A percentile compares a stretch with the other conserved stretches of the same genome.
Evolutionary conservation across 2,888 invertebrate genomes (phyloP).

Genomic region (Lymantria monacha): DNA sequence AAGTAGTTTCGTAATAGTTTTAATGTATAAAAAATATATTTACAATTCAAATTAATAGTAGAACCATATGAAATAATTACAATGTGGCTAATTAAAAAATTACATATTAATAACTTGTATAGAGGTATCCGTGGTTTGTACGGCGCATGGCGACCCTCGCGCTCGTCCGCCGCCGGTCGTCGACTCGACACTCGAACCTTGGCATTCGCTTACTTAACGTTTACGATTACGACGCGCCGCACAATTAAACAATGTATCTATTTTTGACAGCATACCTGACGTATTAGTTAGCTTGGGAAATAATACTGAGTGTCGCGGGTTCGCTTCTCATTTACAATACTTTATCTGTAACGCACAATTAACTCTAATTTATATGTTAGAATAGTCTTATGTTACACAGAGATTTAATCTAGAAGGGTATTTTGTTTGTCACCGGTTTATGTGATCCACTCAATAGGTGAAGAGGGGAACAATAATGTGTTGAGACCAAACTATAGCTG

Average conservation of each 20-base stretch:
- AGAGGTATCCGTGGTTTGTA: conserved; percentile 13
- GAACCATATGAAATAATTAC: neutral
- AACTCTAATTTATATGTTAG: no score
- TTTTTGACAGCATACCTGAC: neutral
- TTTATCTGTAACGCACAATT: no score
- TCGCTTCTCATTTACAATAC: no score
- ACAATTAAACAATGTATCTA: neutral
- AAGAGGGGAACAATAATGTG: no score
- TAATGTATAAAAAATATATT: neutral
- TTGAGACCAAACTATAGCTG: no score
- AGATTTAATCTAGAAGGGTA: no score
- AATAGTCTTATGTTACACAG: no score
- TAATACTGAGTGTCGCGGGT: no score
- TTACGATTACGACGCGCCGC: neutral
- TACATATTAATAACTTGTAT: neutral
- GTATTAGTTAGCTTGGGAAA: no score
- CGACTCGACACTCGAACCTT: conserved; percentile 52
- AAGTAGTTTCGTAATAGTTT: neutral
- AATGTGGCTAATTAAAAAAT: neutral
- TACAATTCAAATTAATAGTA: neutral
- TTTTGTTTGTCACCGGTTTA: no score
- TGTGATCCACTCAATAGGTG: no score
- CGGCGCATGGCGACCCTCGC: conserved; percentile 40
- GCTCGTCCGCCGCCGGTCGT: conserved; percentile 44
- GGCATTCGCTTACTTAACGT: conserved; percentile 58